Evolutionary conservation across 2,888 invertebrate species (phyloP), one percentile per base, ranked within the genome.

Genomic region (Caradrina kadenii): DNA sequence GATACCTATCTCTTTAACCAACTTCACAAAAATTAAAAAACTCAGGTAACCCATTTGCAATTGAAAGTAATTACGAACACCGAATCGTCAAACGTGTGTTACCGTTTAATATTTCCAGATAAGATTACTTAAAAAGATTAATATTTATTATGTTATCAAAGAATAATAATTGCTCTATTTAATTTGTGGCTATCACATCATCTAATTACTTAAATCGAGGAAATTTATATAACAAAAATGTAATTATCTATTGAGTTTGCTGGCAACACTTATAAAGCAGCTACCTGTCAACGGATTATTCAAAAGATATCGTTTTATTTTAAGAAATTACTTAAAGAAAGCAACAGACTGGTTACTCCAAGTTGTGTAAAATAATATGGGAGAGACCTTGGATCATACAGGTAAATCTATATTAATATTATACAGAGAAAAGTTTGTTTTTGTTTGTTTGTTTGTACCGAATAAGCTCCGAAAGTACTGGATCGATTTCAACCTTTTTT

Each of bases 81-180:
- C 3, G 11, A 62, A 53, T 39, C 7, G 22, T 45, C 5, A 2
- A 70, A 55, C 31, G 42, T 15, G 31, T 54, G n/a, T 26, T 31
- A 26, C n/a, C 11, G 1, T 49, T 42, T 8, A 31, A 65, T 64
- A 42, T 22, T 31, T 39, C 19, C 8, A 26, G 77, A 76, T 76
- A 55, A 76, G 59, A 76, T 76, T 63, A 52, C 8, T 35, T 17
- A 13, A 5, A 0, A 42, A 52, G 68, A 73, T 73, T 53, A 56
- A 56, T 59, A 17, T 53, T 50, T 17, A 52, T 58, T 22, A 45
- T 8, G 54, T 63, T 69, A 75, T 75, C 76, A 64, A 17, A 54
- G n/a, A 39, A 39, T 39, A 39, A 15, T 17, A 75, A 49, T 59
- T 22, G 22, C 2, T 62, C 21, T 45, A 49, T 60, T 39, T 52